A percentile compares a stretch with the other conserved stretches of the same genome.
Conservation (phyloP, 2,113 vertebrate genomes). For the zebrafish (Danio rerio) region GRCz12tu NC_133184.1:5547501-5548000, state of each 20-base stretch:
- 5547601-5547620: slow-evolving; percentile 34
- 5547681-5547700: slow-evolving; percentile 15
- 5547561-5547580: slow-evolving; percentile 42
- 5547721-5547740: background rate
- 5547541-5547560: slow-evolving; percentile 45
- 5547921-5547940: too few relatives aligned
- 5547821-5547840: too few relatives aligned
- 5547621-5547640: background rate
- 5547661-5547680: slow-evolving; percentile 22
- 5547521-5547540: slow-evolving; percentile 46
- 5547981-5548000: too few relatives aligned
- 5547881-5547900: too few relatives aligned
- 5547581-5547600: slow-evolving; percentile 56
- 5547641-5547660: slow-evolving; percentile 27
- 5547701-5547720: background rate
- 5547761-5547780: background rate
- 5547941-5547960: too few relatives aligned
- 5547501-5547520: slow-evolving; percentile 32
- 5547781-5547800: too few relatives aligned
- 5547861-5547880: too few relatives aligned
- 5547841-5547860: too few relatives aligned
- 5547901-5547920: too few relatives aligned
- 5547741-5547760: background rate
- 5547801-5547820: too few relatives aligned
- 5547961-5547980: background rate